Evolutionary conservation across 2,888 invertebrate species (phyloP), one percentile per base, ranked within the genome.

Genomic region (Rugalucina vietnamica): DNA sequence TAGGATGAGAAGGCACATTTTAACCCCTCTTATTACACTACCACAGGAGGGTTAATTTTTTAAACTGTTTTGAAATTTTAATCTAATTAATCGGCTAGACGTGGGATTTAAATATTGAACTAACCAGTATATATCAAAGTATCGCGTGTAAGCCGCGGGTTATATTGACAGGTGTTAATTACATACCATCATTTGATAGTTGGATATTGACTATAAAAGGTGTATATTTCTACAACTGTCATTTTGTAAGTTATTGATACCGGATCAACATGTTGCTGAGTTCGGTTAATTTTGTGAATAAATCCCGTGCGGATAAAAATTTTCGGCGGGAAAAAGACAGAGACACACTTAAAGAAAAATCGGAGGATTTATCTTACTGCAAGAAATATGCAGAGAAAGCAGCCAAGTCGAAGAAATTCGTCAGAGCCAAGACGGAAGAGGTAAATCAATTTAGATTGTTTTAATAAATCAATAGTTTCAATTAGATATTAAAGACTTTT

Each of bases 41-140:
- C n/a, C 65, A 34, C 18, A 34, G 65, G 65, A 65, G 65, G 65
- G 65, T 65, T 65, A 65, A 65, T 65, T 34, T 65, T 12, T 65
- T 65, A 65, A 65, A 65, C 65, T 65, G 65, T 65, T 65, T 57
- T 34, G 65, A 65, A 65, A 65, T 65, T 65, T 65, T 65, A 65
- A 65, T 65, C 65, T 3, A 32, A 65, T 65, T 65, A 65, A 65
- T 65, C 65, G 65, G 65, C 65, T 65, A 65, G 65, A 65, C 65
- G 34, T 32, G 65, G 29, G 65, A 34, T 65, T 65, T 65, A 65
- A 65, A 65, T 65, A 65, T 65, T 65, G 34, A 65, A 65, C 65
- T 34, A 12, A 65, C 32, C 32, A 34, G 4, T 34, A 65, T 43
- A 43, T 14, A 27, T 65, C 65, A 65, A 34, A 34, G 18, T 34